These are phyloP conservation scores for Melinaea marsaeus DNA, from an alignment of 2,888 invertebrate species.

Conservation along the genomic window DNA sequence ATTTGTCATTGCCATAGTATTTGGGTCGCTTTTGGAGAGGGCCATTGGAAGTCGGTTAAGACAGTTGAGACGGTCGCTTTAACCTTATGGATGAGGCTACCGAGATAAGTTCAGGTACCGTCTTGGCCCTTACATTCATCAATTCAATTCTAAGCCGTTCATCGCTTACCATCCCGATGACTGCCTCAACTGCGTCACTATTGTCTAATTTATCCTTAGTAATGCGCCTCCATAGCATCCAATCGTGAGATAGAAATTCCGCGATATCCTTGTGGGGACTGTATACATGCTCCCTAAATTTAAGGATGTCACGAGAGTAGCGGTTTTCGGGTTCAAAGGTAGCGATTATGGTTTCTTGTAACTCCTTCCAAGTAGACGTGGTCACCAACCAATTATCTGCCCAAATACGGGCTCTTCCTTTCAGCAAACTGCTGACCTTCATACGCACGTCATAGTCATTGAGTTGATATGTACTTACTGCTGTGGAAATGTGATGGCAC, in stretches of 20 bases:
- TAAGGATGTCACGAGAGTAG: constrained; percentile 21
- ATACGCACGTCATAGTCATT: constrained; percentile 24
- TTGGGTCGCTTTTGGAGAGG: constrained; percentile 3
- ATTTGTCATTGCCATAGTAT: background rate
- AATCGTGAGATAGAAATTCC: constrained; percentile 22
- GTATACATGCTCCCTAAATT: constrained; percentile 22
- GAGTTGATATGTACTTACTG: constrained; percentile 26
- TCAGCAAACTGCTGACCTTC: constrained; percentile 16
- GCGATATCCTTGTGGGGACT: constrained; percentile 23
- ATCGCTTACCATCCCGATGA: constrained; percentile 35
- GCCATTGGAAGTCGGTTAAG: background rate
- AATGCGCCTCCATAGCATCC: constrained; percentile 20
- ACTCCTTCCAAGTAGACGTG: constrained; percentile 25
- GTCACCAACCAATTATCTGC: constrained; percentile 27
- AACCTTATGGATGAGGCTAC: constrained; percentile 9
- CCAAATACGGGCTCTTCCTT: constrained; percentile 24
- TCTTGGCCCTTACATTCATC: constrained; percentile 10
- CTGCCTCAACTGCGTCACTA: constrained; percentile 16
- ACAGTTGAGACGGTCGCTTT: background rate
- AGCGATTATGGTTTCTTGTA: constrained; percentile 22
- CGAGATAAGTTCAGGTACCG: too few species aligned
- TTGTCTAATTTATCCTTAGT: background rate
- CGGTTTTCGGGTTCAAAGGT: constrained; percentile 28
- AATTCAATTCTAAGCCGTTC: constrained; percentile 33
- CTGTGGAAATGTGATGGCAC: background rate